Evolutionary conservation across 2,113 vertebrate species (phyloP), one percentile per base, ranked within the genome.

Genomic region (Pristiophorus japonicus): DNA sequence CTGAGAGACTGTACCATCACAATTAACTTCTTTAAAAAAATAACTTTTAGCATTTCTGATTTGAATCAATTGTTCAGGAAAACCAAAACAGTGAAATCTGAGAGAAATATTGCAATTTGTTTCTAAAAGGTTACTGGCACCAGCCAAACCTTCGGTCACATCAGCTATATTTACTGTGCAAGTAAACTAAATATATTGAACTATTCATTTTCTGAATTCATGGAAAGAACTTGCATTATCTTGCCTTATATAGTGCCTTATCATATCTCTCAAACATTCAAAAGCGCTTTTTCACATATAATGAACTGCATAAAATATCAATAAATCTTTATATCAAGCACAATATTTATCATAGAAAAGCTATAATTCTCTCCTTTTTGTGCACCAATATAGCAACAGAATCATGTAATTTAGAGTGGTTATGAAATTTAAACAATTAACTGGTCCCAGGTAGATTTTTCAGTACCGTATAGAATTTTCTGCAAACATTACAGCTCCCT

Each of bases 271-370:
- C 88, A 92, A 38, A 92, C 88, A 92, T 92, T 92, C 88, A 63
- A 63, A 92, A 38, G 18, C 18, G 7, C 88, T 92, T n/a, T n/a
- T n/a, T 92, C n/a, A 92, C n/a, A 63, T 62, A 63, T 30, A 91
- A 91, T 62, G 34, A 91, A 63, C 59, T 91, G 59, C 59, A 94
- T 67, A 94, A 91, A 67, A 94, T 47, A 34, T 51, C 42, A 45
- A 70, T 51, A 70, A 70, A 70, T 94, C 87, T 94, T 94, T 94
- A 62, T 91, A 47, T 51, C 65, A 70, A 94, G 93, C 93, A 70
- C 24, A 47, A 70, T 70, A 94, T 51, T 70, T 70, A 70, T 70
- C 12, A 70, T 47, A 70, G 42, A 94, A 94, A 94, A 70, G 62
- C 65, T 90, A 90, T 59, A 90, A 90, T 51, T 90, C 51, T 70